Conservation (phyloP, 2,113 vertebrate species). For the Acrocephalus kingi region DNA sequence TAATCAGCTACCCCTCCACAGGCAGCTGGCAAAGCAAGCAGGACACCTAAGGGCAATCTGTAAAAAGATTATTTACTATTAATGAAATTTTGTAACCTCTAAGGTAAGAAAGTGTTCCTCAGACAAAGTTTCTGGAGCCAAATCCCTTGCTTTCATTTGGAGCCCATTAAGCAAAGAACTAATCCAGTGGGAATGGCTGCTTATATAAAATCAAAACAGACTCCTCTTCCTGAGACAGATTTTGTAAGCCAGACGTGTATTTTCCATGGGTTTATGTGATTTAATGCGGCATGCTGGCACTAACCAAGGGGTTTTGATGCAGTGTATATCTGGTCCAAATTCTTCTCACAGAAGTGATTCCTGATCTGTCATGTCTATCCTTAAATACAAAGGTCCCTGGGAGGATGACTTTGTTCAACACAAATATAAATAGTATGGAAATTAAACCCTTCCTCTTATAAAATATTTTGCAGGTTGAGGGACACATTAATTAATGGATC, state of each 20-base stretch:
- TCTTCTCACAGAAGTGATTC: not conserved
- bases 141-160: not conserved
- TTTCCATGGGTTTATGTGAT: not conserved
- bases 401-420: not conserved
- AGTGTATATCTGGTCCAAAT: not conserved
- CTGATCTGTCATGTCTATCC: not conserved
- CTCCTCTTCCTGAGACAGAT: not conserved
- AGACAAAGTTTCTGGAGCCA: not conserved
- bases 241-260: slow-evolving; percentile 1
- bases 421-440: not conserved
- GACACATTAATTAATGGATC: not conserved
- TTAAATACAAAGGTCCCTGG: not conserved
- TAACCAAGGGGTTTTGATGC: not conserved
- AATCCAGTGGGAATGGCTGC: not conserved
- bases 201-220: not conserved
- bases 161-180: not conserved
- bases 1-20: not conserved
- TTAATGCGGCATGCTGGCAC: not conserved
- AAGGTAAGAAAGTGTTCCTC: not conserved
- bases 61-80: not conserved
- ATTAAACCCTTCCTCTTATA: not conserved
- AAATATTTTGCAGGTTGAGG: not conserved
- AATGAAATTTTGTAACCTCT: not conserved
- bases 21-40: not conserved
- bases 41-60: not conserved